Evolutionary conservation across 2,113 vertebrate genomes (phyloP), one percentile per base, ranked within the genome.

Genomic region (Otus sunia): DNA sequence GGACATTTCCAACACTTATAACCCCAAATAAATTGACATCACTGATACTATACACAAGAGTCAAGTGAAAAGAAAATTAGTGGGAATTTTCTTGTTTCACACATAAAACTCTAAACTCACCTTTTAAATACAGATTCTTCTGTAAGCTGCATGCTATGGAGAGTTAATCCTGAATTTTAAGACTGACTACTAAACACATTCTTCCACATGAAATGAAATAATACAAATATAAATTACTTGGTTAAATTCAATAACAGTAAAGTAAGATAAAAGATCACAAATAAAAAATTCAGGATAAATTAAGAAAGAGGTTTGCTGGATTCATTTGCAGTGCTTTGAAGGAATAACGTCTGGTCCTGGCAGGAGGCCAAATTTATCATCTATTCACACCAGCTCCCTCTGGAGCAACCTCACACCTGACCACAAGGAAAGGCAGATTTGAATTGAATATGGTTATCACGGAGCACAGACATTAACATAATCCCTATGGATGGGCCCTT

Each of bases 361-460:
- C 9, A n/a, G 18, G 20, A 76, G 47, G 11, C 19, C 30, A 87
- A 32, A 75, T 2, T 52, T 47, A 5, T 5, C 11, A 53, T 30
- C 18, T 10, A 16, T 50, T 82, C 43, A 36, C n/a, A 59, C 36
- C 29, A 59, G 15, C 14, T 59, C 29, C 20, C 34, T 55, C 19
- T 67, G 14, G 47, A 80, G 6, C 7, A 39, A 9, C 36, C 20
- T 55, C n/a, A 43, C 41, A 37, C 4, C 19, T 25, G 17, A 8
- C 14, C 1, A 4, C 27, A 11, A 90, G 14, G 47, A 76, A 92
- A 76, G 20, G 26, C 8, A 86, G 10, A 49, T 26, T 36, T 64
- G 29, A 71, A 37, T 18, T 36, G 25, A 55, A 45, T 29, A 9
- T 0, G 0, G 26, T 41, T 52, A 30, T 41, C 0, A 1, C 10